Evolutionary conservation across 2,797 vertebrate species (phyloP).

Genomic region (Urosaurus nigricauda): DNA sequence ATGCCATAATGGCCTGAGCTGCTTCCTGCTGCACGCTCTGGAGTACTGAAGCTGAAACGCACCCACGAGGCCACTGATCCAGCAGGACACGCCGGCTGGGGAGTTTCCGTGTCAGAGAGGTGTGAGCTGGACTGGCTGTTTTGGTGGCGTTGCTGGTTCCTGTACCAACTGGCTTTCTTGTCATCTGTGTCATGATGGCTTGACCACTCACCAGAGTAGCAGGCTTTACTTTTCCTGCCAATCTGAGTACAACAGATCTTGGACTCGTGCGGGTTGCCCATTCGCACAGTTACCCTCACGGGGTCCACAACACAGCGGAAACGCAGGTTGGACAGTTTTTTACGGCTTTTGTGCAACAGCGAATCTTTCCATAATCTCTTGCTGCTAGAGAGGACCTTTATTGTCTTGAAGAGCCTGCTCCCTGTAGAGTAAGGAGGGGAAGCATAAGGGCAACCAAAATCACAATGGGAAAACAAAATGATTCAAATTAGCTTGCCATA

Average conservation of each 20-base stretch:
- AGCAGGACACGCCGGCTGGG: conserved; percentile 7
- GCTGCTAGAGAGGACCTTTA: conserved; percentile 40
- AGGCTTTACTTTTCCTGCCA: conserved; percentile 47
- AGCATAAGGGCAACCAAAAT: neutral
- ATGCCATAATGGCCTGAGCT: conserved; percentile 9
- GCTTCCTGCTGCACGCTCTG: neutral
- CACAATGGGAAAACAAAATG: neutral
- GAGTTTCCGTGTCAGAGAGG: conserved; percentile 54
- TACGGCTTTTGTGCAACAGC: neutral
- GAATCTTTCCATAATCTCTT: conserved; percentile 27
- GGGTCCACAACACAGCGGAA: conserved; percentile 42
- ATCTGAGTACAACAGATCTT: neutral
- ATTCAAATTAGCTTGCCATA: neutral
- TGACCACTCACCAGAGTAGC: conserved; percentile 13
- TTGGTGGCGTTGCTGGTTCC: conserved; percentile 36
- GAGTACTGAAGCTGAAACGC: conserved; percentile 41
- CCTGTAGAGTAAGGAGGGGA: conserved; percentile 15
- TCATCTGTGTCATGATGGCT: conserved; percentile 42
- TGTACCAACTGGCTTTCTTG: conserved; percentile 56
- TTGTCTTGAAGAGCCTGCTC: conserved; percentile 12
- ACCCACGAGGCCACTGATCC: neutral
- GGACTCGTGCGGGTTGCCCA: neutral
- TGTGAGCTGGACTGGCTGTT: conserved; percentile 59
- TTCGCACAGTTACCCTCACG: conserved; percentile 23
- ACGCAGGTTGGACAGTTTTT: conserved; percentile 26